Evolutionary conservation across 2,888 invertebrate species (phyloP).

Genomic region (Nipponacmea schrenckii): DNA sequence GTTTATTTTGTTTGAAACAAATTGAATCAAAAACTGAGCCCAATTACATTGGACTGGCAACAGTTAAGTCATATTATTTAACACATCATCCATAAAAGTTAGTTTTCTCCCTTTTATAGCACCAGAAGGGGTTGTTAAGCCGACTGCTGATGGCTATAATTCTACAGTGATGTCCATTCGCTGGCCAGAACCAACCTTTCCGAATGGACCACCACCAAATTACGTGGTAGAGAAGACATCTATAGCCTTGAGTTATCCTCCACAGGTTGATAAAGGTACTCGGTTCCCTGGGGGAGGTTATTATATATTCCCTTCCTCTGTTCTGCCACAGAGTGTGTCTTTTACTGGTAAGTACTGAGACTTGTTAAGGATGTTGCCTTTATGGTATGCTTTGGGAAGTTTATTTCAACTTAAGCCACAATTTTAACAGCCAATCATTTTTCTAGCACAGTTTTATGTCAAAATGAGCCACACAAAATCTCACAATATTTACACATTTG

Average conservation of each 20-base stretch:
- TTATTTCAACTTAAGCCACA: too few species aligned
- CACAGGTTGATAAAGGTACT: slow-evolving; percentile 60
- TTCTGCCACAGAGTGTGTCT: slow-evolving; percentile 60
- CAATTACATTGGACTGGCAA: too few species aligned
- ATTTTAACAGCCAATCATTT: too few species aligned
- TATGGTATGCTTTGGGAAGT: too few species aligned
- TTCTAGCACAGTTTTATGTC: too few species aligned
- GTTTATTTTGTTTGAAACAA: too few species aligned
- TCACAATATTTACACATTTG: too few species aligned
- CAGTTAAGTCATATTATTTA: too few species aligned
- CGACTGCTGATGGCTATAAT: slow-evolving; percentile 54
- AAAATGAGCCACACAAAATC: too few species aligned
- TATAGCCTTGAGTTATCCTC: slow-evolving; percentile 62
- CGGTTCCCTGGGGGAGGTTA: slow-evolving; percentile 65
- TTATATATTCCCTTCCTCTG: slow-evolving; percentile 59
- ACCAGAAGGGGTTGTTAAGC: slow-evolving; percentile 53
- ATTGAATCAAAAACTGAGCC: too few species aligned
- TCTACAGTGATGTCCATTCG: slow-evolving; percentile 54
- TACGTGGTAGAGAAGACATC: slow-evolving; percentile 60
- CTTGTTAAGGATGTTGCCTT: too few species aligned
- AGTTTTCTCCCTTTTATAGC: slow-evolving; percentile 35
- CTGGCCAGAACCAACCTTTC: slow-evolving; percentile 58
- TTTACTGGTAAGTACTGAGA: slow-evolving; percentile 58
- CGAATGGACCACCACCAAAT: slow-evolving; percentile 61
- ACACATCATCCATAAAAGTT: too few species aligned